Conservation (phyloP, 2,888 invertebrate genomes). For the Orchestes rusci region DNA sequence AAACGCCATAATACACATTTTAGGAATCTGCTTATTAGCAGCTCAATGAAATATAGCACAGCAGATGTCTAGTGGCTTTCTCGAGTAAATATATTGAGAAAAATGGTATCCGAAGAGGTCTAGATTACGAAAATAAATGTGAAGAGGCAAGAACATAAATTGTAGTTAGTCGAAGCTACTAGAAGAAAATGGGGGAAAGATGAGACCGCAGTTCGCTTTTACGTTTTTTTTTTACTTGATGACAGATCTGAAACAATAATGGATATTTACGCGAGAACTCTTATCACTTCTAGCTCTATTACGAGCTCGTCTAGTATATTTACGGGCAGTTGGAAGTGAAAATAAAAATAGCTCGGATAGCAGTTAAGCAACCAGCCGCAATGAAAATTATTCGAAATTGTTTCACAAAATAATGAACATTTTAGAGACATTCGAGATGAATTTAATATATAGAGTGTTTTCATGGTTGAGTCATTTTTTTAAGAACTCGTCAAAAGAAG, state of each 20-base stretch:
- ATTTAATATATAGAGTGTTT: too few species aligned
- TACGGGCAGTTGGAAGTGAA: too few species aligned
- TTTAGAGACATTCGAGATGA: too few species aligned
- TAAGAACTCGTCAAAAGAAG: too few species aligned
- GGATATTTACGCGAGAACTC: slow-evolving; percentile 32
- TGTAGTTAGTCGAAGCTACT: slow-evolving; percentile 36
- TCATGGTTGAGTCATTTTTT: too few species aligned
- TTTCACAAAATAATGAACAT: too few species aligned
- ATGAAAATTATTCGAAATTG: too few species aligned
- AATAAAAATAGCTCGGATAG: too few species aligned
- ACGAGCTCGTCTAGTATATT: too few species aligned
- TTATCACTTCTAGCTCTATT: slow-evolving; percentile 12
- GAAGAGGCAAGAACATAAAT: slow-evolving; percentile 42
- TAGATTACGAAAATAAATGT: slow-evolving; percentile 45
- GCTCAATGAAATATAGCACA: not conserved
- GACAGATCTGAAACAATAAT: slow-evolving; percentile 40
- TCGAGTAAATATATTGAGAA: slow-evolving; percentile 41
- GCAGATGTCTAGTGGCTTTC: not conserved
- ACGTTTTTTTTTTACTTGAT: slow-evolving; percentile 29
- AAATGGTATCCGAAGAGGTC: slow-evolving; percentile 43
- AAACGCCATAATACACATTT: slow-evolving; percentile 4
- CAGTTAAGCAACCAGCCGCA: too few species aligned
- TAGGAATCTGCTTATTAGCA: too few species aligned
- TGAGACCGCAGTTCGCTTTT: too few species aligned
- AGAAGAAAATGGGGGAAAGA: slow-evolving; percentile 20